These are phyloP conservation scores for Drosophila kanekoi DNA, from an alignment of 2,888 invertebrate genomes.

Conservation along the genomic window DNA sequence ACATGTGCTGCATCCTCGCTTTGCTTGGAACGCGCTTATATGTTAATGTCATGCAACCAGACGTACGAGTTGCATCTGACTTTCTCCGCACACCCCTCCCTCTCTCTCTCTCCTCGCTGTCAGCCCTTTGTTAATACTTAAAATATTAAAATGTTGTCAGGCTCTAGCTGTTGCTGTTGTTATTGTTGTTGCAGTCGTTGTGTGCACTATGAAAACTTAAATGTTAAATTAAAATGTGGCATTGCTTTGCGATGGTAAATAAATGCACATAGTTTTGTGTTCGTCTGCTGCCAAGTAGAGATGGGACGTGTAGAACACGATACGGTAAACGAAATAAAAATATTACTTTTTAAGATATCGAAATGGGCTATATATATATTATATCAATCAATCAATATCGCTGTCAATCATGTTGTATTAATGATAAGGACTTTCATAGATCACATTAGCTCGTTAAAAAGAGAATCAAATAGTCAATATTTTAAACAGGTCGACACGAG, in stretches of 20 bases:
- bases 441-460: no score
- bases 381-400: no score
- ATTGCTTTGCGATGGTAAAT: slow-evolving; percentile 5
- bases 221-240: slow-evolving; percentile 40
- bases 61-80: slow-evolving; percentile 12
- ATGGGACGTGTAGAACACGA: neutral
- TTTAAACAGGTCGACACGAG: no score
- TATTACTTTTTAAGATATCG: neutral
- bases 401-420: no score
- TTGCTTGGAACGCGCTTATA: slow-evolving; percentile 43
- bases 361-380: no score
- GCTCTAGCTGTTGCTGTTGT: slow-evolving; percentile 21
- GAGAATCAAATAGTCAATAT: no score
- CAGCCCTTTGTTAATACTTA: slow-evolving; percentile 55
- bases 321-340: neutral
- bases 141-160: slow-evolving; percentile 63
- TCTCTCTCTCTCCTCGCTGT: slow-evolving; percentile 20
- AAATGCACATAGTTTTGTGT: slow-evolving; percentile 28
- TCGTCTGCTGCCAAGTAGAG: slow-evolving; percentile 12
- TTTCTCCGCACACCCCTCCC: neutral
- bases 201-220: slow-evolving; percentile 42
- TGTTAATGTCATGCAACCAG: slow-evolving; percentile 49
- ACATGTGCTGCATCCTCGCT: slow-evolving; percentile 7
- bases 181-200: slow-evolving; percentile 14
- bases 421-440: no score